Conservation (phyloP, 2,797 vertebrate species). For the Enoplosus armatus region DNA sequence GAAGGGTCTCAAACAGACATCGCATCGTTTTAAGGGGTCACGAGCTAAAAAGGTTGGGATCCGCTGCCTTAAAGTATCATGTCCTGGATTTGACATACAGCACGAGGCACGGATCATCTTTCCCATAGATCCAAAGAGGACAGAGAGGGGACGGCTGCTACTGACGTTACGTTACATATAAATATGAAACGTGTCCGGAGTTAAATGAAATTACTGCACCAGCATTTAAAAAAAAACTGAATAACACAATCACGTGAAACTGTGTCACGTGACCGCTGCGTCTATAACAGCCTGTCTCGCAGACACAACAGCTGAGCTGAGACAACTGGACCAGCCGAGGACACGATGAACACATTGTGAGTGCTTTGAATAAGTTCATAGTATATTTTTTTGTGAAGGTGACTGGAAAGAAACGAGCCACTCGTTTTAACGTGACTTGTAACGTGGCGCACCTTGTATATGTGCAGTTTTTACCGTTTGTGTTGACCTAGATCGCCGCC, state of each 20-base stretch:
- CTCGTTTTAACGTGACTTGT: no score
- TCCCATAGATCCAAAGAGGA: background rate
- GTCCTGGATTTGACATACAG: no score
- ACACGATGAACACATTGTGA: slow-evolving; percentile 77
- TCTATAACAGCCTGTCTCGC: background rate
- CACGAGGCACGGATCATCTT: no score
- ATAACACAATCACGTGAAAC: slow-evolving; percentile 56
- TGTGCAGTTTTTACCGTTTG: background rate
- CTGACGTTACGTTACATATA: background rate
- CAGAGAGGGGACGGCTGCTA: no score
- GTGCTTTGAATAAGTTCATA: slow-evolving; percentile 17
- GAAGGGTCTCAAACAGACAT: no score
- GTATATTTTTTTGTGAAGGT: accelerated
- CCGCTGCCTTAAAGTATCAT: no score
- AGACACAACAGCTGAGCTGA: background rate
- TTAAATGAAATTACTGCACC: no score
- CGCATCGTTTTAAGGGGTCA: no score
- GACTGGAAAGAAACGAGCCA: accelerated
- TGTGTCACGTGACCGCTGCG: slow-evolving; percentile 59
- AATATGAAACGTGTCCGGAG: background rate
- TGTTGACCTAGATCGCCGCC: slow-evolving; percentile 49
- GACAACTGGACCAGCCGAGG: background rate
- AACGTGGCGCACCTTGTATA: background rate
- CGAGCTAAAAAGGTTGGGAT: no score
- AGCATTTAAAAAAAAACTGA: background rate